Conservation (phyloP, 2,797 vertebrate genomes). For the Alcedo atthis region DNA sequence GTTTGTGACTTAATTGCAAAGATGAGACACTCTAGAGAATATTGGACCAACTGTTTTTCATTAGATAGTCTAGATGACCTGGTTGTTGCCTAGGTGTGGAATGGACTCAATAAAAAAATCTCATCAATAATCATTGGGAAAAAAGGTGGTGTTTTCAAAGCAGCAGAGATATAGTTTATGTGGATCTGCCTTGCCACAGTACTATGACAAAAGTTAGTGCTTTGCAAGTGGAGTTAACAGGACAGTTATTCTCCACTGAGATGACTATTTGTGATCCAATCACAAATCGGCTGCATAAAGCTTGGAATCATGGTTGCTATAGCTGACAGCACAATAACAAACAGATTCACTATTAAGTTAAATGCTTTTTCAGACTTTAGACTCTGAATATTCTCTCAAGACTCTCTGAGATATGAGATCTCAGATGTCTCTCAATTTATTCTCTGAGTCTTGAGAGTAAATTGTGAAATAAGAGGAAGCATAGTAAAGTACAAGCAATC, state of each 20-base stretch:
- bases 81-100: not conserved
- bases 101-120: not conserved
- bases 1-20: not conserved
- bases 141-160: not conserved
- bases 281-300: not conserved
- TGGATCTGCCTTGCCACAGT: not conserved
- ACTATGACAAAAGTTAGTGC: not conserved
- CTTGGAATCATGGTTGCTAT: not conserved
- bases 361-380: not conserved
- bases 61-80: not conserved
- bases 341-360: not conserved
- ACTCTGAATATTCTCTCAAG: not conserved
- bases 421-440: too few species aligned
- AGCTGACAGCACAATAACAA: not conserved
- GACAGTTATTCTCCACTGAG: not conserved
- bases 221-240: not conserved
- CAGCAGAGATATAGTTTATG: not conserved
- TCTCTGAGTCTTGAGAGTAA: not conserved
- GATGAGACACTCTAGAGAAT: not conserved
- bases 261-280: not conserved
- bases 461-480: not conserved
- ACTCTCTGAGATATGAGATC: too few species aligned
- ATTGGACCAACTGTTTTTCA: not conserved
- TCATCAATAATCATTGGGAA: not conserved
- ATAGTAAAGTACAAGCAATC: not conserved